Evolutionary conservation across 2,888 invertebrate genomes (phyloP).

Genomic region (Acrobasis suavella): DNA sequence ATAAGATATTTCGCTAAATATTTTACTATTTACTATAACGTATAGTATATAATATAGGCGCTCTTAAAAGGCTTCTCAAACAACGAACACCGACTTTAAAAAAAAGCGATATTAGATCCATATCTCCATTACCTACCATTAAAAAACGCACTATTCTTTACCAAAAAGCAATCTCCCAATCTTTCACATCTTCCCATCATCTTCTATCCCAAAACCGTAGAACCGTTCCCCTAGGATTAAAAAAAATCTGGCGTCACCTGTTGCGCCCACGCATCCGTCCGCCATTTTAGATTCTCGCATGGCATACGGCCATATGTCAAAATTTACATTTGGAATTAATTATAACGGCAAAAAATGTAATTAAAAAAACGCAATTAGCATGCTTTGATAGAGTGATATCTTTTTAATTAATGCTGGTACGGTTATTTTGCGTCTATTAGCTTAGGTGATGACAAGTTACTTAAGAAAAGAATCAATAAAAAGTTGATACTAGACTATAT

Average conservation of each 20-base stretch:
- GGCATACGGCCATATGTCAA: slow-evolving; percentile 73
- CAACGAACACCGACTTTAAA: background rate
- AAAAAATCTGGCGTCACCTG: slow-evolving; percentile 68
- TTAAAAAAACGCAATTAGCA: slow-evolving; percentile 28
- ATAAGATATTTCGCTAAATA: no score
- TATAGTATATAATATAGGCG: no score
- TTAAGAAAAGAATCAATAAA: no score
- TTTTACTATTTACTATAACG: no score
- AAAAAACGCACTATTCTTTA: background rate
- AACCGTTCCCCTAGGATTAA: slow-evolving; percentile 57
- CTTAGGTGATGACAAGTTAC: no score
- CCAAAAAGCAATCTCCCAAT: slow-evolving; percentile 23
- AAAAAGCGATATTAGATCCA: background rate
- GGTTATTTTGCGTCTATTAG: background rate
- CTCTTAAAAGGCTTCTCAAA: background rate
- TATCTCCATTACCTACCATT: background rate
- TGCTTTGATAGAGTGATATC: background rate
- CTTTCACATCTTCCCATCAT: slow-evolving; percentile 54
- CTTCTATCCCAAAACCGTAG: slow-evolving; percentile 67
- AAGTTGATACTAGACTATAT: no score
- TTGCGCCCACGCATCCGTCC: slow-evolving; percentile 72
- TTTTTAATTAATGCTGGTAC: slow-evolving; percentile 11
- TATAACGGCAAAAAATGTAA: slow-evolving; percentile 33
- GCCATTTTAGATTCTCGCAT: slow-evolving; percentile 62
- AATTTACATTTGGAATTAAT: slow-evolving; percentile 62